These are phyloP conservation scores for Chiloscyllium punctatum DNA, from an alignment of 2,797 vertebrate genomes.

Conservation along the genomic window DNA sequence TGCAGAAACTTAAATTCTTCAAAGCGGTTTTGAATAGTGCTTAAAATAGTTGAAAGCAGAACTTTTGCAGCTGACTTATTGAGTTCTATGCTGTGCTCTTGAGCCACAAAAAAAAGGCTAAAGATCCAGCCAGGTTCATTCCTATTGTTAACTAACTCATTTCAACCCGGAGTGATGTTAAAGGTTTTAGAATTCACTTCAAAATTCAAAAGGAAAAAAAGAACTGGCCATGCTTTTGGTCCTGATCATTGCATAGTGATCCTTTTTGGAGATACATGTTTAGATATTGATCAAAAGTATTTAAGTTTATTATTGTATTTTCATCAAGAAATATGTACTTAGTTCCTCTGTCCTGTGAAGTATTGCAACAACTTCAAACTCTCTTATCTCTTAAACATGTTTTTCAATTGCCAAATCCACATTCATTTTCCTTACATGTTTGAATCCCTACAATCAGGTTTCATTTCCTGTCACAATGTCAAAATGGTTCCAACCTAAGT, in stretches of 20 bases:
- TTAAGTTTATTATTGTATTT: background rate
- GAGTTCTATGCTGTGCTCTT: background rate
- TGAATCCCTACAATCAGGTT: background rate
- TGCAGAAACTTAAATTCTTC: background rate
- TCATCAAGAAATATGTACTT: background rate
- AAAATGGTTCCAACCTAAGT: background rate
- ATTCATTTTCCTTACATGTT: background rate
- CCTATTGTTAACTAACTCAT: background rate
- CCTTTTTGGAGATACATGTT: background rate
- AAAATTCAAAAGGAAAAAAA: background rate
- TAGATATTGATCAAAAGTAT: background rate
- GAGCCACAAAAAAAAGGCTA: background rate
- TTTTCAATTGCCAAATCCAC: background rate
- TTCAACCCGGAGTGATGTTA: background rate
- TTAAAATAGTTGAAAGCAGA: background rate
- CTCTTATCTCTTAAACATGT: background rate
- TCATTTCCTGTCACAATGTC: background rate
- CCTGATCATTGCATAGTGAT: background rate
- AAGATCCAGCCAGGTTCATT: background rate
- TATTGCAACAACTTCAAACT: background rate
- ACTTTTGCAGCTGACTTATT: background rate
- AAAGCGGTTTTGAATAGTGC: background rate
- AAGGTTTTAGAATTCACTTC: background rate
- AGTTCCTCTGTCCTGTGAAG: background rate
- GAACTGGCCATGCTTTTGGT: background rate